Evolutionary conservation across 2,797 vertebrate species (phyloP), one percentile per base, ranked within the genome.

Genomic region (Oreortyx pictus): DNA sequence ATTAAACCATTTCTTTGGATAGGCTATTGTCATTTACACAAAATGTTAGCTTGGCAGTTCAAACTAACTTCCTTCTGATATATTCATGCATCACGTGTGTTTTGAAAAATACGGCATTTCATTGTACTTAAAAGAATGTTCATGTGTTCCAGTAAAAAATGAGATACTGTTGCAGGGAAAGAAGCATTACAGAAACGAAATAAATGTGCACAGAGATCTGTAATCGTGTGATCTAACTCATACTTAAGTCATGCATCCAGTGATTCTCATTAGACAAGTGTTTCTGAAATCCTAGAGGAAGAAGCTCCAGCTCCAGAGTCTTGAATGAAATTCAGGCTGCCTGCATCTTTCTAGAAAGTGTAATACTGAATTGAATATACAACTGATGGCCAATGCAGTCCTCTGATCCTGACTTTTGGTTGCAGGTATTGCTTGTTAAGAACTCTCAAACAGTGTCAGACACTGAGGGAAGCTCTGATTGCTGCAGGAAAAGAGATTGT

Each of bases 381-480:
- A 54, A 18, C 50, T 92, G 71, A 4, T 43, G 66, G 50, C 33
- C 44, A 11, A 25, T 29, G 22, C 29, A 57, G 60, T 62, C 37
- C 57, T 29, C 31, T 68, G 12, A 71, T 90, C 75, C 46, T 61
- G 56, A 88, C 33, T 81, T 75, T 82, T 88, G 86, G 16, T 77
- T 82, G 89, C 96, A 99, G 99, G 97, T 99, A 99, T 97, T 99
- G 99, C 97, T 97, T 99, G 97, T 97, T 99, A 88, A 98, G 99
- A 98, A 99, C 99, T 62, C 97, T 99, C 93, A 99, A 99, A 97
- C 99, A 99, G 95, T 99, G 98, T 97, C 99, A 99, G 97, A 98
- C 98, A 93, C 97, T 99, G 98, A 98, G 98, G 89, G 99, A 99
- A 91, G 98, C 98, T 96, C 98, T 99, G 33, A 95, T 98, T 97